Evolutionary conservation across 2,113 vertebrate genomes (phyloP), one percentile per base, ranked within the genome.

Genomic region (Tragelaphus buxtoni): DNA sequence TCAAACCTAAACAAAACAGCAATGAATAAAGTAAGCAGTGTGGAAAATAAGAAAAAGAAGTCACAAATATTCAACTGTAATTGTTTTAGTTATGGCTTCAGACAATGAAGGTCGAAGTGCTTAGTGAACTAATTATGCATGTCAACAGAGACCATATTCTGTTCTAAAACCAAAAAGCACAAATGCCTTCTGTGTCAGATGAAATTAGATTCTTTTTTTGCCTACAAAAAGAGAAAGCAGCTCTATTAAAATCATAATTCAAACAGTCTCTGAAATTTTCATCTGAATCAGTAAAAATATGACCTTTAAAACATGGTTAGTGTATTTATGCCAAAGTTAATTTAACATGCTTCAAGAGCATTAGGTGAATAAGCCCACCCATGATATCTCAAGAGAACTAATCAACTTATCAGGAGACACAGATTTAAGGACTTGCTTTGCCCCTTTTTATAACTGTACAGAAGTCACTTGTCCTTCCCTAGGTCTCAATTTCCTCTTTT

Each of bases 181-280:
- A 97, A 97, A 96, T 77, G 95, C 55, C 88, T 96, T 97, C 88
- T 96, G 96, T 96, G 74, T 95, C 35, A 84, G 49, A 96, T 92
- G 88, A 97, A 97, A 97, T 96, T 95, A 95, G 63, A 97, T 95
- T 97, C 97, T 90, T 97, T 96, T 83, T 83, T 93, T 90, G 95
- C 83, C 92, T 77, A 93, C 51, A 90, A 81, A 93, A 92, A 97
- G 17, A 96, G 51, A 90, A 81, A 91, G n/a, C 42, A 95, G 90
- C 91, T 91, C 81, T 90, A 95, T 74, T 96, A 89, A 96, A 89
- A 17, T 90, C 77, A 80, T 87, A 95, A 93, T 89, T 95, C 87
- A 94, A 96, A 97, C 16, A 85, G 65, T 83, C 76, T 83, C 82
- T 96, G 87, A 93, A 83, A 80, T 24, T 80, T 85, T 60, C 14